Conservation (phyloP, 2,797 vertebrate species). For the Chrosomus eos region DNA sequence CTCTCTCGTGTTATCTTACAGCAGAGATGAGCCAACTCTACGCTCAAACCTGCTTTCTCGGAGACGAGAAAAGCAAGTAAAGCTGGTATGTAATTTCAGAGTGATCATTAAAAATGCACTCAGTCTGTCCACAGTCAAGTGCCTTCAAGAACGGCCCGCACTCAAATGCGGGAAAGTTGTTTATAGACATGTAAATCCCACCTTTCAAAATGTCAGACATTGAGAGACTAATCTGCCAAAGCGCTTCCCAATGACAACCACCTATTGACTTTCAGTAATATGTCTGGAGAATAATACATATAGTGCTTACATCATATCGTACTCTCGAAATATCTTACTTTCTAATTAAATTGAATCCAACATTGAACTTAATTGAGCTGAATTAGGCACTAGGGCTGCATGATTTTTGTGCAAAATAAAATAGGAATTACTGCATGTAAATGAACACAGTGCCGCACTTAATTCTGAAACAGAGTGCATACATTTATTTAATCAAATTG, state of each 20-base stretch:
- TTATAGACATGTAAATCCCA: conserved; percentile 60
- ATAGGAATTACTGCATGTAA: not conserved
- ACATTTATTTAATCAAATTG: not conserved
- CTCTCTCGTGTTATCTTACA: conserved; percentile 18
- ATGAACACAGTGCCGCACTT: not conserved
- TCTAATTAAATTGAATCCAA: not conserved
- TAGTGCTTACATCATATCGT: not conserved
- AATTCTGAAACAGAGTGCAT: not conserved
- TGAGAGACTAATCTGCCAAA: conserved; percentile 11
- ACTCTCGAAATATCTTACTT: not conserved
- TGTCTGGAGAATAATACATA: not conserved
- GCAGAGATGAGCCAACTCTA: not conserved
- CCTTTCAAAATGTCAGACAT: conserved; percentile 21
- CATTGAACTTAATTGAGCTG: not conserved
- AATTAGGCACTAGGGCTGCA: not conserved
- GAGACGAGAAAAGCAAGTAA: not conserved
- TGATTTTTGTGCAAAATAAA: not conserved
- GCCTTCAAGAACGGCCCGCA: conserved; percentile 48
- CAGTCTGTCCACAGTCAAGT: conserved; percentile 53
- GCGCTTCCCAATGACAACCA: not conserved
- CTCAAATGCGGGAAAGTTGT: conserved; percentile 40
- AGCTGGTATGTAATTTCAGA: conserved; percentile 78
- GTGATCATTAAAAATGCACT: conserved; percentile 73
- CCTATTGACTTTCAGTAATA: not conserved
- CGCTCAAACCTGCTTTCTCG: conserved; percentile 13